Percentiles rank a stretch among this genome's conserved stretches.
These are phyloP conservation scores for Campoplex capitator DNA, from an alignment of 2,888 invertebrate genomes.

Conservation along the genomic window DNA sequence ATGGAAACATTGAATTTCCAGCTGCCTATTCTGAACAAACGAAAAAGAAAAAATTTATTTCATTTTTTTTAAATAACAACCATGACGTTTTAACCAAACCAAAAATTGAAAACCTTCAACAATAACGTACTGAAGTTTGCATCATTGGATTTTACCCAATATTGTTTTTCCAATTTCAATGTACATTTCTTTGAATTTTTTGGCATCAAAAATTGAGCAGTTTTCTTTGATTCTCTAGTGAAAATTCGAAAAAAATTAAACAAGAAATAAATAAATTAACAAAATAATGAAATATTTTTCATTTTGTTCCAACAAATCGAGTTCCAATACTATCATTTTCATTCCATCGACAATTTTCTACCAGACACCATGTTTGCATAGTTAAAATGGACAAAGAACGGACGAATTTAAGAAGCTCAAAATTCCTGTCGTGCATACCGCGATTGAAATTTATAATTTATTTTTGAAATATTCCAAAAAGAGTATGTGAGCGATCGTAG, in stretches of 20 bases:
- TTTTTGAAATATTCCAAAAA: background rate
- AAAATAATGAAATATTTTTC: background rate
- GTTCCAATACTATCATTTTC: background rate
- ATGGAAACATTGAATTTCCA: background rate
- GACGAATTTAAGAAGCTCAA: background rate
- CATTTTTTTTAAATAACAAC: no score
- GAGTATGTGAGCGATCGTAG: background rate
- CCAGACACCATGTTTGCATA: background rate
- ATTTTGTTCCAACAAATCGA: background rate
- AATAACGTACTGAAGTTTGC: background rate
- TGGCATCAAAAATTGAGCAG: no score
- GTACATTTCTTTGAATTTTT: no score
- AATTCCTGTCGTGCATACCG: conserved; percentile 30
- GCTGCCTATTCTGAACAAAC: background rate
- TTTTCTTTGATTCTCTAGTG: no score
- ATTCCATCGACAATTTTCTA: conserved; percentile 1
- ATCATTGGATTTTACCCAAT: background rate
- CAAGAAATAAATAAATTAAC: background rate
- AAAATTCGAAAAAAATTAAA: background rate
- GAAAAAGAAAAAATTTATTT: background rate
- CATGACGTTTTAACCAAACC: no score
- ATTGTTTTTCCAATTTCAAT: background rate
- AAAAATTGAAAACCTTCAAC: no score
- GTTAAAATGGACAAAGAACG: conserved; percentile 18
- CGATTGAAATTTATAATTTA: background rate